Percentiles rank a stretch among this genome's conserved stretches.
Conservation (phyloP, 2,888 invertebrate genomes). For the Lymantria monacha region DNA sequence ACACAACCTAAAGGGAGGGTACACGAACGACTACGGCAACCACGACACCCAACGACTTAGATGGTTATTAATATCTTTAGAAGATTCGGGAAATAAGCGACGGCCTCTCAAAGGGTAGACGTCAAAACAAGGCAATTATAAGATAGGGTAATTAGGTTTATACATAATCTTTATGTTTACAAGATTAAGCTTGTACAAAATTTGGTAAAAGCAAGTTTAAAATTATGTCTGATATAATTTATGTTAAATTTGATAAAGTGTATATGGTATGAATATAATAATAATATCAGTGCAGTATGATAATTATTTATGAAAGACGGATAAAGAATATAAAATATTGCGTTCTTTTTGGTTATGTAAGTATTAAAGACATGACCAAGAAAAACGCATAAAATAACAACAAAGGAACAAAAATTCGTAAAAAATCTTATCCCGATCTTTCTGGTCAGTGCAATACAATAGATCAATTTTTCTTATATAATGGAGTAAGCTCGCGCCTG, state of each 20-base stretch:
- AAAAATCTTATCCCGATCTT: too few species aligned
- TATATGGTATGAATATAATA: too few species aligned
- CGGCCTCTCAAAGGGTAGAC: slow-evolving; percentile 75
- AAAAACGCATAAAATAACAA: too few species aligned
- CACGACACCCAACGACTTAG: slow-evolving; percentile 67
- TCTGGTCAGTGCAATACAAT: too few species aligned
- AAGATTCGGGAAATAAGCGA: slow-evolving; percentile 70
- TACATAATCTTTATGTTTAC: slow-evolving; percentile 65
- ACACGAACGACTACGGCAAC: slow-evolving; percentile 54
- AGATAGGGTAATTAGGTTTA: slow-evolving; percentile 76
- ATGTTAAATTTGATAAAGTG: not conserved
- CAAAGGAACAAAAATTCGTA: too few species aligned
- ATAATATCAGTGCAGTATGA: too few species aligned
- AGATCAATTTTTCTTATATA: too few species aligned
- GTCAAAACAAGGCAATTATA: slow-evolving; percentile 80
- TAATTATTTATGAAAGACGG: too few species aligned
- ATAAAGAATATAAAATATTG: too few species aligned
- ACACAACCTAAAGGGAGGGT: slow-evolving; percentile 54
- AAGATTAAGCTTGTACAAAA: slow-evolving; percentile 38
- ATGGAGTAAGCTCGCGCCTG: too few species aligned
- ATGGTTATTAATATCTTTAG: slow-evolving; percentile 79
- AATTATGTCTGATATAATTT: not conserved
- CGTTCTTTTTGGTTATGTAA: too few species aligned
- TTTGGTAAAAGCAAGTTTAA: slow-evolving; percentile 19
- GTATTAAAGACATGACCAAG: too few species aligned